phyloP scores from a whole-genome alignment of 2,888 invertebrate species.

The Congeria kusceri region DNA sequence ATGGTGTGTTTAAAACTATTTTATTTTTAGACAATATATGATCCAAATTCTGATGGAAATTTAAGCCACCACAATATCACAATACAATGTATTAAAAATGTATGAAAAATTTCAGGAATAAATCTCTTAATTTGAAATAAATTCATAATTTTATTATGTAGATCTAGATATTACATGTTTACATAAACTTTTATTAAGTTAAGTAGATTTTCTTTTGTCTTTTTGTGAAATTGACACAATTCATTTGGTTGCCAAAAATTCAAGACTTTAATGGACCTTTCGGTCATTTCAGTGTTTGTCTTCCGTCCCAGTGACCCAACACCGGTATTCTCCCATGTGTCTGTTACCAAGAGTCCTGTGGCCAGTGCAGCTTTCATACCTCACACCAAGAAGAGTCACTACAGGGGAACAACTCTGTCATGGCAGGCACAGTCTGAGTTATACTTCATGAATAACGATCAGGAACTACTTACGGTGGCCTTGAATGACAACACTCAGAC shows the following conservation, averaged over 20 bases:
- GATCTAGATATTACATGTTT: too few relatives aligned
- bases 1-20: too few relatives aligned
- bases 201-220: too few relatives aligned
- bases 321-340: conserved; percentile 68
- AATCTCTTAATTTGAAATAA: too few relatives aligned
- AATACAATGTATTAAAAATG: too few relatives aligned
- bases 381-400: conserved; percentile 57
- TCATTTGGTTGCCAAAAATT: not conserved
- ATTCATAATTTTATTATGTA: too few relatives aligned
- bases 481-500: conserved; percentile 35
- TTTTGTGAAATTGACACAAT: too few relatives aligned
- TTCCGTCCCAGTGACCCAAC: conserved; percentile 85
- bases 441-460: conserved; percentile 76
- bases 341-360: conserved; percentile 51
- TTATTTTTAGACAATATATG: too few relatives aligned
- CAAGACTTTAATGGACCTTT: not conserved
- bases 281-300: conserved; percentile 88
- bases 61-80: too few relatives aligned
- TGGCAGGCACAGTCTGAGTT: conserved; percentile 79
- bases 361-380: conserved; percentile 76
- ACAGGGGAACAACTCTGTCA: conserved; percentile 61
- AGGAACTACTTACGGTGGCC: conserved; percentile 73
- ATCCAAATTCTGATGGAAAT: too few relatives aligned
- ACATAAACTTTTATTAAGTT: not conserved
- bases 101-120: too few relatives aligned